phyloP scores from a whole-genome alignment of 2,113 vertebrate species.

The Lepidothrix coronata region DNA sequence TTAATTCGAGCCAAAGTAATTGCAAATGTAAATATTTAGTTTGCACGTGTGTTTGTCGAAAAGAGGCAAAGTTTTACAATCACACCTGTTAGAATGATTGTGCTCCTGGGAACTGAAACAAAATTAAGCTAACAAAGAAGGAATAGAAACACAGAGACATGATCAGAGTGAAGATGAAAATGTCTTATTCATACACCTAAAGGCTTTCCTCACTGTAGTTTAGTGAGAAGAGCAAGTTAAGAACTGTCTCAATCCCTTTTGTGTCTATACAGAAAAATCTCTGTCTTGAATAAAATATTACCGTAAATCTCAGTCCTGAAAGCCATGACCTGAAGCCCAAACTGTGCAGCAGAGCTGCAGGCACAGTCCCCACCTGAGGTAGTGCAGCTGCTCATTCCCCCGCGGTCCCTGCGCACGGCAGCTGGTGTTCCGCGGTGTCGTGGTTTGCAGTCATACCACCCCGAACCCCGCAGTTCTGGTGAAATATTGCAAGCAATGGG shows the following conservation, averaged over 20 bases:
- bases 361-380: neutral
- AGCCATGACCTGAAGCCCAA: neutral
- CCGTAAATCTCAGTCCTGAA: neutral
- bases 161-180: neutral
- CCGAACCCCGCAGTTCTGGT: accelerated
- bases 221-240: neutral
- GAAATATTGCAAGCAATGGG: accelerated
- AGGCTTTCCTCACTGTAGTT: neutral
- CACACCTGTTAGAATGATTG: accelerated
- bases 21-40: neutral
- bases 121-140: neutral
- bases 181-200: neutral
- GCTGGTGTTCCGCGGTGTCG: accelerated
- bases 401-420: accelerated
- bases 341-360: neutral
- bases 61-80: neutral
- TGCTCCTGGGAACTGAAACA: neutral
- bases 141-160: neutral
- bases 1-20: neutral
- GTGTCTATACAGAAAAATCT: neutral
- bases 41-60: neutral
- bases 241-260: neutral
- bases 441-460: accelerated
- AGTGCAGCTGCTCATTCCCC: neutral
- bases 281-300: neutral